Base-by-base conservation (phyloP, 2,113 vertebrate species). In the Dasyornis broadbenti region DNA sequence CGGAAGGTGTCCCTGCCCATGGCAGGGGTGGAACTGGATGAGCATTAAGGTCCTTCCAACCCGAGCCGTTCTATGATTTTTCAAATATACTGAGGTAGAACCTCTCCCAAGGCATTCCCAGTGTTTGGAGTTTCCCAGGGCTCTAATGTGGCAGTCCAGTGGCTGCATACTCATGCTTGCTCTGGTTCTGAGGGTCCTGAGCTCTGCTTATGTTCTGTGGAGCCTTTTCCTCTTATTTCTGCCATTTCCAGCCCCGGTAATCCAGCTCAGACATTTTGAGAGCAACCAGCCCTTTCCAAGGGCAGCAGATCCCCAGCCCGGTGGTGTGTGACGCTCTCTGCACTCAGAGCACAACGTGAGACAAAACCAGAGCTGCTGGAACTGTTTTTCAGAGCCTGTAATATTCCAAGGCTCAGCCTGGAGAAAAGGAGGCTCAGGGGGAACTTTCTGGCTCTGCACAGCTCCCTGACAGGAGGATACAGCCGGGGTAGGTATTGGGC, bases 401-500 rank as follows among this genome's bases (percentile, higher is more conserved):
- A 27, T 5, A 6, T 19, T 47, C 79, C 13, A 61, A 70, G 33
- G 27, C 42, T 87, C 49, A 79, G 9, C 57, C 30, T 79, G 57
- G 40, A 79, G 57, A 22, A 63, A 35, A 63, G 24, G 30, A 61
- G n/a, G 16, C 13, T 54, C 56, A 21, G 30, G 20, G 5, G 30
- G 13, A 7, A 40, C 16, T 28, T 54, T 28, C 5, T 78, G 15
- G 22, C 7, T 30, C 40, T 79, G 8, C 30, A n/a, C 39, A 61
- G 5, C 13, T 63, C 65, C 73, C 56, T 71, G 85, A 49, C 30
- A 79, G 56, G 30, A 56, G 23, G 17, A 13, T 1, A 13, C n/a
- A 70, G n/a, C n/a, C 33, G 1, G 2, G 28, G n/a, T n/a, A n/a
- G 23, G 12, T 4, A 5, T 44, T 9, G 2, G 33, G 15, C 15